Percentiles rank a stretch among this genome's conserved stretches.
These are phyloP conservation scores for Montipora foliosa DNA, from an alignment of 64 coral and sea anemone species.

Conservation along the genomic window DNA sequence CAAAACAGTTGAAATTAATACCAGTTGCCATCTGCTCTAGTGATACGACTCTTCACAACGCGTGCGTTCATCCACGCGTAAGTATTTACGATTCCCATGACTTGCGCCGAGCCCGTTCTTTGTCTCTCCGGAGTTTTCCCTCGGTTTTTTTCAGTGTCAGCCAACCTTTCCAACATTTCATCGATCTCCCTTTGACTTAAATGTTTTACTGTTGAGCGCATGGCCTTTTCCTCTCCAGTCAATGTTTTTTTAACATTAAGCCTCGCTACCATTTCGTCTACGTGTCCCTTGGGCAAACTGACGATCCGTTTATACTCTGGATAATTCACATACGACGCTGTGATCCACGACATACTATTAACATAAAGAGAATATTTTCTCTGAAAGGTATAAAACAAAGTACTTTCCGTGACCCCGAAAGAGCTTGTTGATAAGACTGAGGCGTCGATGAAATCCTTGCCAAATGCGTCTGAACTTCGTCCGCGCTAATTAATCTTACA, in stretches of 20 bases:
- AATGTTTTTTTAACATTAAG: slow-evolving; percentile 63
- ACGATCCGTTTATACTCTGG: slow-evolving; percentile 60
- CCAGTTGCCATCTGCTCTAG: slow-evolving; percentile 76
- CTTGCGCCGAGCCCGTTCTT: slow-evolving; percentile 53
- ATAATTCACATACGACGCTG: slow-evolving; percentile 78
- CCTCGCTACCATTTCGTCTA: slow-evolving; percentile 65
- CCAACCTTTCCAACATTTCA: slow-evolving; percentile 83
- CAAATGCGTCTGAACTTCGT: neutral
- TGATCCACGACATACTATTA: slow-evolving; percentile 80
- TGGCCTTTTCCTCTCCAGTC: neutral
- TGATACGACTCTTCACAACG: slow-evolving; percentile 43
- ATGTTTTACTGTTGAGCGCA: neutral
- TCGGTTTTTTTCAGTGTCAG: slow-evolving; percentile 72
- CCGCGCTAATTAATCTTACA: neutral
- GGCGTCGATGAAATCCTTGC: neutral
- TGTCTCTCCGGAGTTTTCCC: slow-evolving; percentile 81
- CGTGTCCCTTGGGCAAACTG: slow-evolving; percentile 57
- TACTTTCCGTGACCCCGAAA: slow-evolving; percentile 13
- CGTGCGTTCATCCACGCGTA: slow-evolving; percentile 82
- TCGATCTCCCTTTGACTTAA: slow-evolving; percentile 60
- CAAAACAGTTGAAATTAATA: neutral
- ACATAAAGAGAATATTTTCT: neutral
- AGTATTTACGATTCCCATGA: slow-evolving; percentile 72
- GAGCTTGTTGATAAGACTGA: neutral
- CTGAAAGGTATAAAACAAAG: neutral